Percentiles rank a stretch among this genome's conserved stretches.
These are phyloP conservation scores for Coracias cyanogaster DNA, from an alignment of 2,797 vertebrate genomes.

Conservation along the genomic window DNA sequence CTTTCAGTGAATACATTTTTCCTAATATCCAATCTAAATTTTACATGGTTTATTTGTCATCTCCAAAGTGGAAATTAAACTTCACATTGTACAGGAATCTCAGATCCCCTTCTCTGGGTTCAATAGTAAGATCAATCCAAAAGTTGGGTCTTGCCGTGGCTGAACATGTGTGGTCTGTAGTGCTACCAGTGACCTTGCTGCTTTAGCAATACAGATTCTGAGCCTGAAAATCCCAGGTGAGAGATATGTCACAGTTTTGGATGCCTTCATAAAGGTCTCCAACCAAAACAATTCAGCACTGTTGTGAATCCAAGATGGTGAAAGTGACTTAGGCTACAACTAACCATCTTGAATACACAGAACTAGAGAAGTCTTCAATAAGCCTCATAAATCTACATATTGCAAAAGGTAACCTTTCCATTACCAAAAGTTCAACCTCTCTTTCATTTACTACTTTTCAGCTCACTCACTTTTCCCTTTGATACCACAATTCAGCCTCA, in stretches of 20 bases:
- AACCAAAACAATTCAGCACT: not conserved
- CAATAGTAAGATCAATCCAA: not conserved
- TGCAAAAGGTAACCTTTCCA: not conserved
- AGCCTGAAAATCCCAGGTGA: not conserved
- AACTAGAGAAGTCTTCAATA: not conserved
- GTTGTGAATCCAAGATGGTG: fast-evolving
- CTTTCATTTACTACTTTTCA: not conserved
- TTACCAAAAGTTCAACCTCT: not conserved
- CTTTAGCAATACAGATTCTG: not conserved
- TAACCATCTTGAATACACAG: not conserved
- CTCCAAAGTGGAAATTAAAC: not conserved
- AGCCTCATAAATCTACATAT: not conserved
- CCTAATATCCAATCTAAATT: not conserved
- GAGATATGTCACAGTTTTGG: not conserved
- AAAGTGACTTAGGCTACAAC: not conserved
- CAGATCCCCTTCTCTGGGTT: not conserved
- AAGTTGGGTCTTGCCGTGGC: not conserved
- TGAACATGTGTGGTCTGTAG: not conserved
- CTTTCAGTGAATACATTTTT: not conserved
- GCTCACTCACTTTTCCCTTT: not conserved
- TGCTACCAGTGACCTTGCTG: not conserved
- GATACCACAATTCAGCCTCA: not conserved
- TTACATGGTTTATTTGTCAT: not conserved
- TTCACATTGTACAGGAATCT: not conserved
- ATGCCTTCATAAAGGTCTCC: not conserved